Evolutionary conservation across 35 echinoderm and acorn worm genomes (phyloP).

Genomic region (Patiria miniata): DNA sequence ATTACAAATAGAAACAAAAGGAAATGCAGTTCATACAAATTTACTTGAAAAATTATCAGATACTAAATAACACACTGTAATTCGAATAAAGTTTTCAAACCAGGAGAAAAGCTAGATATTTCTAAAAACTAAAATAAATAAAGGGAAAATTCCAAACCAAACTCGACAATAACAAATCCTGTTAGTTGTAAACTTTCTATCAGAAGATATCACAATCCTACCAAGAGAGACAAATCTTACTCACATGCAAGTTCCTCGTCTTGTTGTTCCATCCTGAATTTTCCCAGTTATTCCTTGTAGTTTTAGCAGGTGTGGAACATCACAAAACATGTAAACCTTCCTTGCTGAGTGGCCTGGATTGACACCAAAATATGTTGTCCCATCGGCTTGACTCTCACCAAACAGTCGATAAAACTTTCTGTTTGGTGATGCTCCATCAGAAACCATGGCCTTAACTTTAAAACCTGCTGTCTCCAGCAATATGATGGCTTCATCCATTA

Average conservation of each 20-base stretch:
- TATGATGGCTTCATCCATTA: slow-evolving; percentile 13
- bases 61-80: neutral
- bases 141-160: too few relatives aligned
- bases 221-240: neutral
- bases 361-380: neutral
- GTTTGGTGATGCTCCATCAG: slow-evolving; percentile 39
- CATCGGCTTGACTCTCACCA: neutral
- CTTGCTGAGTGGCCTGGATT: neutral
- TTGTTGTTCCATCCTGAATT: slow-evolving; percentile 53
- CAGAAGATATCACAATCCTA: too few relatives aligned
- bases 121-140: too few relatives aligned
- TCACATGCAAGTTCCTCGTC: slow-evolving; percentile 59
- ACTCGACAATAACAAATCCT: too few relatives aligned
- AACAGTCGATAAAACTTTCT: neutral
- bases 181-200: too few relatives aligned
- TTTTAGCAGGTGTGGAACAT: slow-evolving; percentile 62
- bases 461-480: slow-evolving; percentile 34
- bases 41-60: neutral
- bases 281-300: slow-evolving; percentile 58
- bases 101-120: neutral
- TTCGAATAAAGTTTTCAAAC: neutral
- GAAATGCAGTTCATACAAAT: neutral
- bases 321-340: slow-evolving; percentile 61
- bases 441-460: slow-evolving; percentile 29
- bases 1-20: neutral